Conservation (phyloP, 2,797 vertebrate genomes). For the Odontamblyopus rebecca region DNA sequence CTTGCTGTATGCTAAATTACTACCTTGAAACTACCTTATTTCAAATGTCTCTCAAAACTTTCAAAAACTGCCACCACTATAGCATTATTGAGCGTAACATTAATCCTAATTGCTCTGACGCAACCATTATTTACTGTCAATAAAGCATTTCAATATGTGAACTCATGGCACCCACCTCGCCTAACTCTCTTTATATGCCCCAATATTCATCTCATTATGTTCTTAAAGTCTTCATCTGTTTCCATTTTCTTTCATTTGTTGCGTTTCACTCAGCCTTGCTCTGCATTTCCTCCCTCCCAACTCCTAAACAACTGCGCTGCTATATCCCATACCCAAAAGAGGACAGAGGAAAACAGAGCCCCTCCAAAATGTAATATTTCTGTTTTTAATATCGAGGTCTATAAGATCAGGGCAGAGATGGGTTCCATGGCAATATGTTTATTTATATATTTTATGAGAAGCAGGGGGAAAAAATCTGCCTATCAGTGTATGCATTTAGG, state of each 20-base stretch:
- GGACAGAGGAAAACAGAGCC: slow-evolving; percentile 72
- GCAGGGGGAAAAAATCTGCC: slow-evolving; percentile 53
- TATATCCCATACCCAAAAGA: slow-evolving; percentile 71
- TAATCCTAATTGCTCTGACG: slow-evolving; percentile 49
- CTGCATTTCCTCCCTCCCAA: slow-evolving; percentile 41
- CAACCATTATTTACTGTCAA: slow-evolving; percentile 60
- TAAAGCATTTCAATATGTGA: slow-evolving; percentile 48
- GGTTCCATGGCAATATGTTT: slow-evolving; percentile 84
- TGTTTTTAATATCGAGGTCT: slow-evolving; percentile 87
- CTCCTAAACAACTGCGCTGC: slow-evolving; percentile 57
- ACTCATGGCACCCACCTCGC: slow-evolving; percentile 25
- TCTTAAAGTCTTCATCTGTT: slow-evolving; percentile 75
- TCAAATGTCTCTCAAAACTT: slow-evolving; percentile 20
- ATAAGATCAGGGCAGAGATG: slow-evolving; percentile 86
- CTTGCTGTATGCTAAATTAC: neutral
- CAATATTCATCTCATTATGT: slow-evolving; percentile 72
- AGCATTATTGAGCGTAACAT: slow-evolving; percentile 44
- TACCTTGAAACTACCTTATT: slow-evolving; percentile 24
- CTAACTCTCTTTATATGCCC: slow-evolving; percentile 58
- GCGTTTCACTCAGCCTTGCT: slow-evolving; percentile 54
- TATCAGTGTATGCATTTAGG: slow-evolving; percentile 72
- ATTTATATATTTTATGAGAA: slow-evolving; percentile 82
- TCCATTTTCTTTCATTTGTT: slow-evolving; percentile 75
- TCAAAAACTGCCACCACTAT: slow-evolving; percentile 24
- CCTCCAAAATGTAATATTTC: slow-evolving; percentile 83